Conservation (phyloP, 2,888 invertebrate species). For the Muscina levida region DNA sequence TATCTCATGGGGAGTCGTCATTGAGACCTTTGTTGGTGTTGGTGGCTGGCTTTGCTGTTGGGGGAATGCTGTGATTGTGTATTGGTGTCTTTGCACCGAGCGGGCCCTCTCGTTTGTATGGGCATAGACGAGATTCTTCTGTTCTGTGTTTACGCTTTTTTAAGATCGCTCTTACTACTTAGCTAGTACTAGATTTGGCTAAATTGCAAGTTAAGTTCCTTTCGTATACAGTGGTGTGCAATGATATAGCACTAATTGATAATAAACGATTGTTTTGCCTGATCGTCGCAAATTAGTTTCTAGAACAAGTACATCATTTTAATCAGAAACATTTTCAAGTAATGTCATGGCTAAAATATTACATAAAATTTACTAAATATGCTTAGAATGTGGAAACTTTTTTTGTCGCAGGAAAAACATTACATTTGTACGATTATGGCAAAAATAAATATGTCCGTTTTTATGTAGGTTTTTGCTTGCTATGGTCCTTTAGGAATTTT, state of each 20-base stretch:
- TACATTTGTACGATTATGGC: too few species aligned
- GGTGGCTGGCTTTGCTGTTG: background rate
- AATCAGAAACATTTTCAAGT: too few species aligned
- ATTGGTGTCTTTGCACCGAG: background rate
- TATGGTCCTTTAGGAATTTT: too few species aligned
- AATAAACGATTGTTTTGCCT: too few species aligned
- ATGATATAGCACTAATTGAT: background rate
- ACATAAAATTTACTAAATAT: too few species aligned
- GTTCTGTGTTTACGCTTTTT: background rate
- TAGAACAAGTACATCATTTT: too few species aligned
- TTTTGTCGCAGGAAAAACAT: too few species aligned
- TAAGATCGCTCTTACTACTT: background rate
- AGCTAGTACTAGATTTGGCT: background rate
- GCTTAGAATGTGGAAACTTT: too few species aligned
- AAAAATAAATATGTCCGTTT: too few species aligned
- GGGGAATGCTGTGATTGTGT: background rate
- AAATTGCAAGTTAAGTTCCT: background rate
- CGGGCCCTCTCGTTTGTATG: constrained; percentile 1
- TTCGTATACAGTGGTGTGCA: background rate
- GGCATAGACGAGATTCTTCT: constrained; percentile 19
- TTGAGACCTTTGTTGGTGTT: background rate
- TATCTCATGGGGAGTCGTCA: background rate
- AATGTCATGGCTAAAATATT: too few species aligned
- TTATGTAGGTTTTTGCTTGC: too few species aligned
- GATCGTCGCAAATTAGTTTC: too few species aligned